phyloP scores from a whole-genome alignment of 2,797 vertebrate species.

The Monodelphis domestica region DNA sequence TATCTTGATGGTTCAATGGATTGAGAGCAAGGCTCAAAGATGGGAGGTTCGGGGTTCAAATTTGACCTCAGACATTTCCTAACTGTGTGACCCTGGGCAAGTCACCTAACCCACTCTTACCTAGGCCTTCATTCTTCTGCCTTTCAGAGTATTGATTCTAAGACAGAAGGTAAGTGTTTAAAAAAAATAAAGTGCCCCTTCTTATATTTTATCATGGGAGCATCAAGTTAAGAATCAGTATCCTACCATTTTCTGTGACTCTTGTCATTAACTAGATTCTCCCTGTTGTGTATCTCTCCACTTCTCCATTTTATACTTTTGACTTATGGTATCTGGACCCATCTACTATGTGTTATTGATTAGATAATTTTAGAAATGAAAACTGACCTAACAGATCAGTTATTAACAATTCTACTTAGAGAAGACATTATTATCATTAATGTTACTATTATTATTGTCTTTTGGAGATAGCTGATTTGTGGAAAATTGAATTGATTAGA shows the following conservation, averaged over 20 bases:
- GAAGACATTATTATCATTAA: not conserved
- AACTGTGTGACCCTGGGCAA: not conserved
- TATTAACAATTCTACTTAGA: not conserved
- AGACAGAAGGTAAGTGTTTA: too few relatives aligned
- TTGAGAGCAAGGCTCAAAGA: not conserved
- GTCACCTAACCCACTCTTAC: not conserved
- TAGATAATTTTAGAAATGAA: not conserved
- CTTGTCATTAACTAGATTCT: not conserved
- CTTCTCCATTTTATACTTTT: not conserved
- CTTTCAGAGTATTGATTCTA: too few relatives aligned
- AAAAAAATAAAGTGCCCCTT: too few relatives aligned
- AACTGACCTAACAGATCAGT: not conserved
- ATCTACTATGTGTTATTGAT: not conserved
- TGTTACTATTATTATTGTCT: too few relatives aligned
- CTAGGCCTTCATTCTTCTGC: too few relatives aligned
- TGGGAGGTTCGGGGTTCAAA: not conserved
- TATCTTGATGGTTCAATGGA: not conserved
- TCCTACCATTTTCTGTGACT: not conserved
- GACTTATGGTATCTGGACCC: not conserved
- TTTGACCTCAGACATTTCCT: not conserved
- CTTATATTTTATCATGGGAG: not conserved
- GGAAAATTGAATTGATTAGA: not conserved
- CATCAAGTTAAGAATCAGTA: not conserved
- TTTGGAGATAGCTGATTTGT: not conserved
- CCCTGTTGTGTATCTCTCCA: not conserved